These are phyloP conservation scores for Stenichneumon culpator DNA, from an alignment of 2,888 invertebrate species.

Conservation along the genomic window DNA sequence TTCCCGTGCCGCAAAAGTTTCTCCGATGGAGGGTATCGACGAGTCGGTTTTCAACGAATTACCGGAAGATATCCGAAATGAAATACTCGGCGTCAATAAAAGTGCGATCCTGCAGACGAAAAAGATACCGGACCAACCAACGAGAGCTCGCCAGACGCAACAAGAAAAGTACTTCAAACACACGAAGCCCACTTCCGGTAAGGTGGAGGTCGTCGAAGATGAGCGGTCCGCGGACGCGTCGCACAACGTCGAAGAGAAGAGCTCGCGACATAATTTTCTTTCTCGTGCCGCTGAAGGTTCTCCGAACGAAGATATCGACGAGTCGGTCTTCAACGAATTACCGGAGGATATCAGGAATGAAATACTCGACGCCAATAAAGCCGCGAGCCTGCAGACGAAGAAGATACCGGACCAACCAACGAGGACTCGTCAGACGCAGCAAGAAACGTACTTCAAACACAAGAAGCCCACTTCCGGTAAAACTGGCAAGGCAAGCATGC, in stretches of 20 bases:
- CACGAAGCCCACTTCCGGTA: conserved; percentile 75
- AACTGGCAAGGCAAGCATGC: conserved; percentile 77
- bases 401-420: conserved; percentile 67
- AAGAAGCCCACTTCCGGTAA: conserved; percentile 75
- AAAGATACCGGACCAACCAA: not conserved
- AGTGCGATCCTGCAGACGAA: conserved; percentile 16
- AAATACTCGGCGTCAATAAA: conserved; percentile 81
- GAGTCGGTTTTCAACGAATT: conserved; percentile 86
- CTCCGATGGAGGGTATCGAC: conserved; percentile 84
- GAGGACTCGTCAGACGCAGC: conserved; percentile 72
- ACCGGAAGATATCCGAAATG: conserved; percentile 87
- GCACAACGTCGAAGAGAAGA: conserved; percentile 2
- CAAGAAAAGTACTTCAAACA: conserved; percentile 80
- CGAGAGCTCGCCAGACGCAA: conserved; percentile 73
- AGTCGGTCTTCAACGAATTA: conserved; percentile 86
- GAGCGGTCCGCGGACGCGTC: not conserved
- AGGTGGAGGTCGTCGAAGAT: conserved; percentile 20
- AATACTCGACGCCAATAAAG: conserved; percentile 76
- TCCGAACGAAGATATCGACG: conserved; percentile 85
- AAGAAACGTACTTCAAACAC: conserved; percentile 79
- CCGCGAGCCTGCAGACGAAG: conserved; percentile 16
- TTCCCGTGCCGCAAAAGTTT: not conserved
- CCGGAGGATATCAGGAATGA: conserved; percentile 87
- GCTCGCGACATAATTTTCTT: not conserved
- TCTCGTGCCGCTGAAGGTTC: conserved; percentile 13